Percentiles rank a stretch among this genome's conserved stretches.
Evolutionary conservation across 2,888 invertebrate species (phyloP).

Genomic region (Ferrisia virgata): DNA sequence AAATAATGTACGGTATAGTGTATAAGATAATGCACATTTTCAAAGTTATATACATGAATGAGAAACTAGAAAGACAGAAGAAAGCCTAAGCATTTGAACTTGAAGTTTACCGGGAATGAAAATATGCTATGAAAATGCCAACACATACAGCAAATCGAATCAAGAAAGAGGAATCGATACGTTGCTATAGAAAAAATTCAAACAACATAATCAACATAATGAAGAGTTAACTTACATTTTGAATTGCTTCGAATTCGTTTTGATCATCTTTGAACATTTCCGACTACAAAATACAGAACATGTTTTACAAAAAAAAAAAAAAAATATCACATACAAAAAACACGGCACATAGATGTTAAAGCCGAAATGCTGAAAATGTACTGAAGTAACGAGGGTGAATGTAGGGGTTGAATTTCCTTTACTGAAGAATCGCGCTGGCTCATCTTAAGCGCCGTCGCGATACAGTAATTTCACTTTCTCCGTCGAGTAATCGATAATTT

Average conservation of each 20-base stretch:
- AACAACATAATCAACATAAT: not conserved
- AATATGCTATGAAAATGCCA: not conserved
- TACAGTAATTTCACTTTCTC: slow-evolving; percentile 8
- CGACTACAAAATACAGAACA: not conserved
- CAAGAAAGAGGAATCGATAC: not conserved
- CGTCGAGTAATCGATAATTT: slow-evolving; percentile 27
- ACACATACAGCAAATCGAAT: not conserved
- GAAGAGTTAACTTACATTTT: not conserved
- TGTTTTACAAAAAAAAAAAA: not conserved
- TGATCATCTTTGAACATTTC: not conserved
- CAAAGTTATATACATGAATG: not conserved
- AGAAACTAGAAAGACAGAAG: not conserved
- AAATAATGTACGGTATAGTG: no score
- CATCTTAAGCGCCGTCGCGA: slow-evolving; percentile 36
- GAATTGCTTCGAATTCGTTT: not conserved
- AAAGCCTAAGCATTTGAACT: no score
- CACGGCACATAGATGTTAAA: not conserved
- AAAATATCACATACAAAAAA: not conserved
- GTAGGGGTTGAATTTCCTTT: slow-evolving; percentile 35
- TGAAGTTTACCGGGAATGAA: not conserved
- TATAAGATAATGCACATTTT: no score
- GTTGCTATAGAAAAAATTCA: not conserved
- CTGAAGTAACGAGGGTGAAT: slow-evolving; percentile 14
- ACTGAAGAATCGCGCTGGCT: slow-evolving; percentile 25
- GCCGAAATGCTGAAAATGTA: not conserved